Percentiles rank a stretch among this genome's conserved stretches.
phyloP scores from a whole-genome alignment of 2,797 vertebrate genomes.

The Parauchenoglanis punctatus region DNA sequence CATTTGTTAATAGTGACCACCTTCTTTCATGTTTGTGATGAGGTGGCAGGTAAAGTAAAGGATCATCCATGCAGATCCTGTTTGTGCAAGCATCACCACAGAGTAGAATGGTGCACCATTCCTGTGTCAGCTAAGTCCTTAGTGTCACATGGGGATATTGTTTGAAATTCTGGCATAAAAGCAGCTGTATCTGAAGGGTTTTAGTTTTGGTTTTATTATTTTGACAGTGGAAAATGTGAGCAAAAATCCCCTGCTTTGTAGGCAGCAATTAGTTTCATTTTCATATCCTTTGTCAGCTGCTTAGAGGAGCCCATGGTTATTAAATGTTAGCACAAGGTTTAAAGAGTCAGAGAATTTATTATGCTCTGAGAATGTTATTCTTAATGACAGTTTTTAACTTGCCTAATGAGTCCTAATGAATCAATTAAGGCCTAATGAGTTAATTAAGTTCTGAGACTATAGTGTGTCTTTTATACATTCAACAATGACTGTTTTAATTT shows the following conservation, averaged over 20 bases:
- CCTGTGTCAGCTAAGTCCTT: neutral
- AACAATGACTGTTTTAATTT: neutral
- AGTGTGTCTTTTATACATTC: neutral
- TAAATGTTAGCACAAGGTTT: neutral
- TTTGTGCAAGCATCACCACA: neutral
- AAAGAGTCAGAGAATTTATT: neutral
- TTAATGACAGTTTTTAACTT: neutral
- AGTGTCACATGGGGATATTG: neutral
- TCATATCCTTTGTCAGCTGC: neutral
- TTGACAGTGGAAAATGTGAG: neutral
- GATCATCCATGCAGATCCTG: neutral
- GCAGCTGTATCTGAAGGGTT: neutral
- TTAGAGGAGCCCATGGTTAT: neutral
- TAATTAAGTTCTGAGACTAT: neutral
- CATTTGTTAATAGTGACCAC: neutral
- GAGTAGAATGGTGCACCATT: neutral
- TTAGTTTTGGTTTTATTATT: neutral
- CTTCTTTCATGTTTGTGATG: neutral
- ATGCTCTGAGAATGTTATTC: neutral
- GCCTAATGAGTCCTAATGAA: neutral
- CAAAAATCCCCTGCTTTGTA: neutral
- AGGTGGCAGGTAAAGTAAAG: neutral
- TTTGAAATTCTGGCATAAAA: neutral
- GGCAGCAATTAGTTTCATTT: neutral
- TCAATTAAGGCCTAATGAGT: neutral